Conservation (phyloP, 2,888 invertebrate species). For the Serrognathus titanus region DNA sequence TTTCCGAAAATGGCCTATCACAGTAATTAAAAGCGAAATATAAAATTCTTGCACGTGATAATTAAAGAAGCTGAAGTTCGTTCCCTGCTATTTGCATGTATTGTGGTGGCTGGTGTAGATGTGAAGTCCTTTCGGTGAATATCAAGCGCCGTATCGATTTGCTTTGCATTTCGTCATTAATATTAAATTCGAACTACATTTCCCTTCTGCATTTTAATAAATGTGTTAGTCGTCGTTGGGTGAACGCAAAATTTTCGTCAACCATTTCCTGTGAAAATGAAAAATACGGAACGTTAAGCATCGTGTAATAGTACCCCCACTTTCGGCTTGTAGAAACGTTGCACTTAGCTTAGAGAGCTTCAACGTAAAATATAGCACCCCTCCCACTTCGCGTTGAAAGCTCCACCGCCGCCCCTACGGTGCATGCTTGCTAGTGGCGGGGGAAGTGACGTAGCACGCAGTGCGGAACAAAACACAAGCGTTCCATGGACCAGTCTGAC, state of each 20-base stretch:
- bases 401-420: constrained; percentile 9
- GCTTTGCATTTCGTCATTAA: too few species aligned
- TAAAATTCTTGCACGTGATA: too few species aligned
- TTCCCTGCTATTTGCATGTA: too few species aligned
- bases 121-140: too few species aligned
- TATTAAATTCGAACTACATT: too few species aligned
- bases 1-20: too few species aligned
- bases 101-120: too few species aligned
- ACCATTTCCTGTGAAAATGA: constrained; percentile 1
- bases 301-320: constrained; percentile 20
- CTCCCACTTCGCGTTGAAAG: constrained; percentile 20
- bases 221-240: neutral
- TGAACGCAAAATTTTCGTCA: neutral
- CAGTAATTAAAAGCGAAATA: too few species aligned
- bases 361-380: constrained; percentile 27
- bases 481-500: constrained; percentile 46
- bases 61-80: too few species aligned
- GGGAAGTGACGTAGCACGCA: constrained; percentile 47
- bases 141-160: too few species aligned
- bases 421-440: constrained; percentile 26
- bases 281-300: constrained; percentile 9
- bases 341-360: constrained; percentile 26
- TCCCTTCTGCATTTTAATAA: too few species aligned
- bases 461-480: constrained; percentile 50
- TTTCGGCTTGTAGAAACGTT: constrained; percentile 23